These are phyloP conservation scores for Pterocles burchelli DNA, from an alignment of 2,113 vertebrate species.

Conservation along the genomic window DNA sequence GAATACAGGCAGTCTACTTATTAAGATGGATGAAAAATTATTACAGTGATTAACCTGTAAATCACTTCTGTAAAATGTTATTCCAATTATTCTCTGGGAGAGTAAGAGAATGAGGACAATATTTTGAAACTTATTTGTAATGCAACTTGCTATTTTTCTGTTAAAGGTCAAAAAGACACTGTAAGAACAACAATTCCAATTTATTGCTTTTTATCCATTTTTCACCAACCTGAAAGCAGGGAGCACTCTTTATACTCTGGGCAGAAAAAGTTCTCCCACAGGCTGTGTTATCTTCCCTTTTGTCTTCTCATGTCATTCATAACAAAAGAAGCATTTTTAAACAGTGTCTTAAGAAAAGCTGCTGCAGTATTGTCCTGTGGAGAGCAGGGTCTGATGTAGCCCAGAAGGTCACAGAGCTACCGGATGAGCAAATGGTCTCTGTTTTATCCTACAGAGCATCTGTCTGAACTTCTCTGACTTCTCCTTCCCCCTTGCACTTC, in stretches of 20 bases:
- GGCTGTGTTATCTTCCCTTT: neutral
- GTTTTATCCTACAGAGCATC: neutral
- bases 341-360: neutral
- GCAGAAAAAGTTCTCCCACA: neutral
- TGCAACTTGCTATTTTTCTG: neutral
- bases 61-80: neutral
- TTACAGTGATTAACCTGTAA: neutral
- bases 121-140: neutral
- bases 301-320: neutral
- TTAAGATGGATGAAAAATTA: neutral
- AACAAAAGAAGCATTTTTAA: slow-evolving; percentile 1
- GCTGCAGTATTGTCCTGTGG: neutral
- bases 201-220: neutral
- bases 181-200: neutral
- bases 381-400: neutral
- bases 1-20: neutral
- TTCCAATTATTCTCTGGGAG: neutral
- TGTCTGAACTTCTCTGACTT: neutral
- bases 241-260: neutral
- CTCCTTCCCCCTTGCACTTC: neutral
- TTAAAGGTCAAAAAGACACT: neutral
- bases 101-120: neutral
- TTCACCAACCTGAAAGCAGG: neutral
- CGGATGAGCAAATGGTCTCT: neutral
- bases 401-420: neutral